phyloP scores from a whole-genome alignment of 2,797 vertebrate species.

The Ispidina picta region DNA sequence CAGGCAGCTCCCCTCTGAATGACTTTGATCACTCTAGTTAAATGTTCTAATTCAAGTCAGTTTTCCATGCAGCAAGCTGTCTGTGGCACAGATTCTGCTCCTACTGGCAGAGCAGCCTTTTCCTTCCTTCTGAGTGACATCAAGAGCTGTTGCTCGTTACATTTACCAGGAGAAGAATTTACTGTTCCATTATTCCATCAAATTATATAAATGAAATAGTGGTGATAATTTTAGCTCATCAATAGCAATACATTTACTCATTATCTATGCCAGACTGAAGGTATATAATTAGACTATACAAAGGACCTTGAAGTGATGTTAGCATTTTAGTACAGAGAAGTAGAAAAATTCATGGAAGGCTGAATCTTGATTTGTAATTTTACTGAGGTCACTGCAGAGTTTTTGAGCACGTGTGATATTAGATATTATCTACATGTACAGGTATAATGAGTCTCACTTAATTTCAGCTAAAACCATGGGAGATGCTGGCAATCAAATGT shows the following conservation, averaged over 20 bases:
- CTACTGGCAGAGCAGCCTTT: not conserved
- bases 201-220: not conserved
- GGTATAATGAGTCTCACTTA: not conserved
- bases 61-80: not conserved
- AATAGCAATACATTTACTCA: conserved; percentile 32
- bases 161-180: not conserved
- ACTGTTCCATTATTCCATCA: not conserved
- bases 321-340: conserved; percentile 37
- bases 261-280: conserved; percentile 53
- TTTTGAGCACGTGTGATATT: not conserved
- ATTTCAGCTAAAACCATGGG: not conserved
- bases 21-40: not conserved
- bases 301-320: conserved; percentile 56
- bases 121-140: not conserved
- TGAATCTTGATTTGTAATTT: conserved; percentile 41
- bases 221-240: not conserved
- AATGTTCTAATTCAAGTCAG: not conserved
- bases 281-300: conserved; percentile 43
- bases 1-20: not conserved
- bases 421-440: not conserved
- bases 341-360: conserved; percentile 44
- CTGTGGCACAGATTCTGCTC: not conserved
- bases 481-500: conserved; percentile 9
- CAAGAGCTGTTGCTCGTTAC: not conserved
- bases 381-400: conserved; percentile 3